Evolutionary conservation across 2,113 vertebrate genomes (phyloP), one percentile per base, ranked within the genome.

Genomic region (Thalassoma bifasciatum): DNA sequence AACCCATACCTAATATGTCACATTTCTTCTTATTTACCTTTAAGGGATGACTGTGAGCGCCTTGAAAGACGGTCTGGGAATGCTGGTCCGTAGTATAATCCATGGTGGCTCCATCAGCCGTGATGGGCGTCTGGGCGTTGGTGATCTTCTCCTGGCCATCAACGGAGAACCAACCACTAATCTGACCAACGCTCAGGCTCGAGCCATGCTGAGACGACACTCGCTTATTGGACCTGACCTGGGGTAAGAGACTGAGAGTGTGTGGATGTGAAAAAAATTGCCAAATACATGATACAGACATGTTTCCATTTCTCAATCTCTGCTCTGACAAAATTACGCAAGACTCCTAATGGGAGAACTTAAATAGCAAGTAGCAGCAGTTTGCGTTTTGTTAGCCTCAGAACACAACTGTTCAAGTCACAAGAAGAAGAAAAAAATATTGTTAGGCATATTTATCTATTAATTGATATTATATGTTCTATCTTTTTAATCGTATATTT

Each of bases 11-110:
- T 14, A 26, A 8, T 49, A 49, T n/a, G 2, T 74, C 40, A 76
- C 37, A 9, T 46, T 60, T 11, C 49, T 49, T 40, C 1, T 4
- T 10, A 36, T 65, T 1, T 52, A 38, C 51, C 56, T 59, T 42
- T 49, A 68, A 99, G 98, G 98, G 1, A 99, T 99, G 98, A 99
- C 97, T 0, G 97, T 99, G 51, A 96, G 96, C 69, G 95, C 96
- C 65, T 89, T 94, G 86, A 98, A 98, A 91, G 96, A 97, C 24
- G 95, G 97, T 26, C 83, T 93, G 61, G 98, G 98, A 44, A 96
- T 98, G 96, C 94, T 96, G 79, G 95, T 99, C 64, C 97, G 97
- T 79, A 99, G 96, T 9, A 86, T 99, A 60, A 98, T 98, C 85
- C 96, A 96, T 1, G 96, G 97, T 10, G 98, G 97, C 0, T 97